Conservation (phyloP, 2,113 vertebrate genomes). For the Zosterops japonicus region DNA sequence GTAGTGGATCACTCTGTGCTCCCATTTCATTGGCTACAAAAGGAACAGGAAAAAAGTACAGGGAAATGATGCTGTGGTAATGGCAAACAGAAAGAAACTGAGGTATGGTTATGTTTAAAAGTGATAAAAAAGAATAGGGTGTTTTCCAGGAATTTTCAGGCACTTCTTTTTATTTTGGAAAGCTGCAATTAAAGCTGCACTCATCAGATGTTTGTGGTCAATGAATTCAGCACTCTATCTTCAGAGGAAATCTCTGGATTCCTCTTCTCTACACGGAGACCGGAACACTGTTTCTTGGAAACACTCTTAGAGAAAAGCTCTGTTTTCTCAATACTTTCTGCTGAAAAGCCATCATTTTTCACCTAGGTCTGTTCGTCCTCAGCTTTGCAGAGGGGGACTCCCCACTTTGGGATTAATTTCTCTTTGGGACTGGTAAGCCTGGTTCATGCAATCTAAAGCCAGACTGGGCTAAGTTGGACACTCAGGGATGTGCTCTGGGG, state of each 20-base stretch:
- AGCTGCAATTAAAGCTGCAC: constrained; percentile 1
- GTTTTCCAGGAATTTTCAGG: constrained; percentile 6
- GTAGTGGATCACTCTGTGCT: neutral
- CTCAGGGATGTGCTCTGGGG: neutral
- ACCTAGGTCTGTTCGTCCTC: neutral
- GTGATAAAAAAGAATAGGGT: neutral
- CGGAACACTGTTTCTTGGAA: constrained; percentile 8
- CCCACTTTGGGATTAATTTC: neutral
- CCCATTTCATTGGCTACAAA: neutral
- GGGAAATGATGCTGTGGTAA: neutral
- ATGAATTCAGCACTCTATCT: constrained; percentile 36
- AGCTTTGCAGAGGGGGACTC: neutral
- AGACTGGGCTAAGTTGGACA: neutral
- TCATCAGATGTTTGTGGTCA: constrained; percentile 50
- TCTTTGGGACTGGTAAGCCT: neutral
- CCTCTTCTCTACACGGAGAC: neutral
- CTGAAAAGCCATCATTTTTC: neutral
- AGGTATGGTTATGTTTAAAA: neutral
- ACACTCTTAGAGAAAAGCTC: neutral
- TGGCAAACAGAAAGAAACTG: neutral
- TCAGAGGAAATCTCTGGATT: constrained; percentile 56
- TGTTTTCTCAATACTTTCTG: constrained; percentile 15
- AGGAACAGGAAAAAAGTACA: neutral
- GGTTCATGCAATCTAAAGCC: neutral
- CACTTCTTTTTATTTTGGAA: constrained; percentile 35